Conservation (phyloP, 1,140 invertebrate species). For the Maniola jurtina region DNA sequence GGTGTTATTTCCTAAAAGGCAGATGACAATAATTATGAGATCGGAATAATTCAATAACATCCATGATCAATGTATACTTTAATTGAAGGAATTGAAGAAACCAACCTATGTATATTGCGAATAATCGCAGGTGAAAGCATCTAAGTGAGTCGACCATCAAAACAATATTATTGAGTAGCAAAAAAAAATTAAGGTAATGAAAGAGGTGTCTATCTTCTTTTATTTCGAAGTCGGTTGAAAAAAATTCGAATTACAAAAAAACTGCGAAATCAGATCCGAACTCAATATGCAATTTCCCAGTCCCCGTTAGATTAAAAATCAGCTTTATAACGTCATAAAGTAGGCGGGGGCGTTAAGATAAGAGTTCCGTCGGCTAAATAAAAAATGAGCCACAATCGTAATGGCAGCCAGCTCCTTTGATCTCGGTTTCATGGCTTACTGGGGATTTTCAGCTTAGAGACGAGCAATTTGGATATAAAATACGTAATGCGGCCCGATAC, state of each 20-base stretch:
- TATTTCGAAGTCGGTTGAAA: too few species aligned
- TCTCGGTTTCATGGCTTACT: slow-evolving; percentile 74
- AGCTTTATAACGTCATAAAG: slow-evolving; percentile 78
- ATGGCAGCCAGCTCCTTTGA: slow-evolving; percentile 71
- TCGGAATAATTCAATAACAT: too few species aligned
- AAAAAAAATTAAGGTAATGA: too few species aligned
- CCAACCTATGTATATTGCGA: too few species aligned
- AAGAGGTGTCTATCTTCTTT: not conserved
- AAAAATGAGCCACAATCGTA: slow-evolving; percentile 78
- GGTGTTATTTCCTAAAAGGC: not conserved
- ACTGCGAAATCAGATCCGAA: slow-evolving; percentile 19
- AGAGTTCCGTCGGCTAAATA: slow-evolving; percentile 71
- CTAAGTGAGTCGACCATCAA: too few species aligned
- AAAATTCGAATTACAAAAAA: slow-evolving; percentile 17
- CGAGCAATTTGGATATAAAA: slow-evolving; percentile 75
- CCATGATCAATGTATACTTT: too few species aligned
- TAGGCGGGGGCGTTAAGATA: slow-evolving; percentile 71
- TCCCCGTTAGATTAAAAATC: slow-evolving; percentile 75
- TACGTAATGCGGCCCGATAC: slow-evolving; percentile 63
- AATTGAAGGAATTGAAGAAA: too few species aligned
- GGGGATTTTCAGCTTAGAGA: slow-evolving; percentile 66
- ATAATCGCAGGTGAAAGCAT: too few species aligned
- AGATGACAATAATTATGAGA: too few species aligned
- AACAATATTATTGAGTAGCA: not conserved
- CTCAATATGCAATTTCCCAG: slow-evolving; percentile 44